Percentiles rank a stretch among this genome's conserved stretches.
These are phyloP conservation scores for Amphiura filiformis DNA, from an alignment of 35 echinoderm and acorn worm species.

Conservation along the genomic window DNA sequence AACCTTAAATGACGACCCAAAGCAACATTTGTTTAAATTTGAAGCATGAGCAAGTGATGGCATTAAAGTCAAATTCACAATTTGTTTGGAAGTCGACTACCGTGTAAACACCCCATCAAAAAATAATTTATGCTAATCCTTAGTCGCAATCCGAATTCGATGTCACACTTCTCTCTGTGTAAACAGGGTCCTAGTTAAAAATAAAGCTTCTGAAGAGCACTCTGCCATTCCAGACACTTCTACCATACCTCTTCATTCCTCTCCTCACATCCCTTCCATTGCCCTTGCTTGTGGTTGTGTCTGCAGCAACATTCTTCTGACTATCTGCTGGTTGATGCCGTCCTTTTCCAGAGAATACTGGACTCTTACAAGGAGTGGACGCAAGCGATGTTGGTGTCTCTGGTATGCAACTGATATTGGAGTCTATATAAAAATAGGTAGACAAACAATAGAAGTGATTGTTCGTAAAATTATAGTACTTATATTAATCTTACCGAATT, in stretches of 20 bases:
- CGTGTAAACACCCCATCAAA: not conserved
- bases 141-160: too few relatives aligned
- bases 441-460: too few relatives aligned
- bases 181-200: too few relatives aligned
- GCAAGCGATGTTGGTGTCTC: slow-evolving; percentile 20
- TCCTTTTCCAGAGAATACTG: not conserved
- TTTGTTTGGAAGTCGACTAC: not conserved
- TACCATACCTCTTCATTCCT: not conserved
- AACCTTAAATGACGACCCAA: too few relatives aligned
- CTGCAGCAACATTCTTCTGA: not conserved
- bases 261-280: not conserved
- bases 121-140: not conserved
- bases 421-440: not conserved
- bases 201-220: too few relatives aligned
- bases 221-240: not conserved
- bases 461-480: too few relatives aligned
- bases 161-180: too few relatives aligned
- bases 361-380: not conserved
- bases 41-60: too few relatives aligned
- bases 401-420: slow-evolving; percentile 21
- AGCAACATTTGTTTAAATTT: too few relatives aligned
- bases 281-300: not conserved
- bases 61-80: too few relatives aligned
- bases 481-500: too few relatives aligned
- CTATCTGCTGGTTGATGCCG: not conserved